Percentiles rank a stretch among this genome's conserved stretches.
phyloP scores from a whole-genome alignment of 2,113 vertebrate species.

The Hyla sarda region DNA sequence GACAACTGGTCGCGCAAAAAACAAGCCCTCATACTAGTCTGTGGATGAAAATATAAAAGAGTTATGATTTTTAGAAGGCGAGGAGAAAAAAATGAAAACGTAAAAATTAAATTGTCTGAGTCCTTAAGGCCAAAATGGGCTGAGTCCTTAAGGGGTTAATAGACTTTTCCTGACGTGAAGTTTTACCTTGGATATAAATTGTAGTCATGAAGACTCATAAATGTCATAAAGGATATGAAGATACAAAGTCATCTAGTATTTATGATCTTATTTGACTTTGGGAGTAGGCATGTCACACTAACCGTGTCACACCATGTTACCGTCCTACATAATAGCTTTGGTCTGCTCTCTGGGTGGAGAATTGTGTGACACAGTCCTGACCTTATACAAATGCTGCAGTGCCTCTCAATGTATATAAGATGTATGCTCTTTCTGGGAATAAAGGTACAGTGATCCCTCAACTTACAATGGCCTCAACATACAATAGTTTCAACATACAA shows the following conservation, averaged over 20 bases:
- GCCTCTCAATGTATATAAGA: background rate
- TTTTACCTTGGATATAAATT: background rate
- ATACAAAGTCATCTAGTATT: slow-evolving; percentile 18
- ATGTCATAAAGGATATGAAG: slow-evolving; percentile 29
- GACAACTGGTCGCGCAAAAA: too few species aligned
- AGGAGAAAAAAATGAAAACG: too few species aligned
- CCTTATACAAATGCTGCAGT: too few species aligned
- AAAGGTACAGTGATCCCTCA: too few species aligned
- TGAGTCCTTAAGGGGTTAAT: background rate
- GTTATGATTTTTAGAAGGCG: too few species aligned
- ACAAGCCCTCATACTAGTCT: too few species aligned
- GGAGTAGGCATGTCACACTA: background rate
- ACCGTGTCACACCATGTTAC: background rate
- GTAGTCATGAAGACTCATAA: slow-evolving; percentile 1
- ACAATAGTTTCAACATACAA: too few species aligned
- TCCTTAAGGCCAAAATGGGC: too few species aligned
- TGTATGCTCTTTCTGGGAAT: background rate
- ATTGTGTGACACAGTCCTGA: background rate
- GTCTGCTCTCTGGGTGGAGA: background rate
- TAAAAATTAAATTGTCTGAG: too few species aligned
- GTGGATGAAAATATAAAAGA: too few species aligned
- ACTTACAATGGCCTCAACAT: too few species aligned
- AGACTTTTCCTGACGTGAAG: background rate
- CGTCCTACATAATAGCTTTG: background rate
- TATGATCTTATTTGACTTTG: background rate